A percentile compares a stretch with the other conserved stretches of the same genome.
Conservation (phyloP, 2,113 vertebrate species). For the Poicephalus gulielmi region DNA sequence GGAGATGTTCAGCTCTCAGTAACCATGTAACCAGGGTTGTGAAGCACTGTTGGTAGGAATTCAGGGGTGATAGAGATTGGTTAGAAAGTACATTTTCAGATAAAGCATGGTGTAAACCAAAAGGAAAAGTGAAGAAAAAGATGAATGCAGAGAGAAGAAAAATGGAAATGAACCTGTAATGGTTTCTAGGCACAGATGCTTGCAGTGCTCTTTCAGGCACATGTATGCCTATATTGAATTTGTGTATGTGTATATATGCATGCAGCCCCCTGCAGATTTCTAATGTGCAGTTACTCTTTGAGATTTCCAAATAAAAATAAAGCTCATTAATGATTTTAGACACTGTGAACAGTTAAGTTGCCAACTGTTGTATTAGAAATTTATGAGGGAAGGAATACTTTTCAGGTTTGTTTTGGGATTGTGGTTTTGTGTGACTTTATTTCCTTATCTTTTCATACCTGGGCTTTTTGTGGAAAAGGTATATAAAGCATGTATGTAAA, state of each 20-base stretch:
- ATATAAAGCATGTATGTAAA: accelerated
- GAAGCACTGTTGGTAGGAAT: not conserved
- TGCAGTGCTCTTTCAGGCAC: not conserved
- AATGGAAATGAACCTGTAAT: not conserved
- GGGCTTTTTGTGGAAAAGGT: not conserved
- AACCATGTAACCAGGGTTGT: not conserved
- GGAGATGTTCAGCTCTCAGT: not conserved
- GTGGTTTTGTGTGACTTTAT: too few species aligned
- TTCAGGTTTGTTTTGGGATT: not conserved
- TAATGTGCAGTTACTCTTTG: not conserved
- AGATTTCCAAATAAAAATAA: not conserved
- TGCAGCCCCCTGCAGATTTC: not conserved
- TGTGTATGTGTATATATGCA: accelerated
- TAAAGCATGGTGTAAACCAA: not conserved
- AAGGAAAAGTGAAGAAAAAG: not conserved
- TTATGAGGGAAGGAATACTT: not conserved
- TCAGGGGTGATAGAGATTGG: not conserved
- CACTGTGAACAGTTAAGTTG: not conserved
- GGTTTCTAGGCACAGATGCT: not conserved
- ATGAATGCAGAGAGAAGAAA: not conserved
- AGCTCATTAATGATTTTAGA: not conserved
- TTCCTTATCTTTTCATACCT: not conserved
- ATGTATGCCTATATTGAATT: not conserved
- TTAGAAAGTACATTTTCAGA: not conserved
- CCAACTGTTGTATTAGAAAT: not conserved